These are phyloP conservation scores for Pseudococcus longispinus DNA, from an alignment of 2,888 invertebrate genomes.

Conservation along the genomic window DNA sequence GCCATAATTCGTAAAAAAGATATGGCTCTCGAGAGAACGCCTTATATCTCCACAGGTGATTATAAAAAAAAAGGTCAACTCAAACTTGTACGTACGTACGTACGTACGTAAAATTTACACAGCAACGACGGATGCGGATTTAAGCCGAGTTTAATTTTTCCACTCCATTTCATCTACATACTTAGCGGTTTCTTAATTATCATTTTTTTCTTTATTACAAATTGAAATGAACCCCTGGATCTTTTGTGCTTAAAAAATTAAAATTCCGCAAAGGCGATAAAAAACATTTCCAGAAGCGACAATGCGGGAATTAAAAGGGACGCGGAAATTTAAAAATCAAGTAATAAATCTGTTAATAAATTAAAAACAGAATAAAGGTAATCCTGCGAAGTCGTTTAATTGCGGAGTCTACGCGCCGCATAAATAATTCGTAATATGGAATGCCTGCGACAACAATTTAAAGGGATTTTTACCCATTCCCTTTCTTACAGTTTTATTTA, in stretches of 20 bases:
- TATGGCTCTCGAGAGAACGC: neutral
- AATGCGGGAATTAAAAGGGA: slow-evolving; percentile 33
- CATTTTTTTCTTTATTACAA: slow-evolving; percentile 33
- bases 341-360: slow-evolving; percentile 45
- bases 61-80: neutral
- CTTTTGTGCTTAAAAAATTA: slow-evolving; percentile 23
- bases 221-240: slow-evolving; percentile 22
- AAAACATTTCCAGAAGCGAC: slow-evolving; percentile 20
- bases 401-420: neutral
- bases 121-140: neutral
- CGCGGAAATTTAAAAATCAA: slow-evolving; percentile 35
- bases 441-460: slow-evolving; percentile 35
- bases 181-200: slow-evolving; percentile 43
- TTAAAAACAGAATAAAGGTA: slow-evolving; percentile 45
- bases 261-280: slow-evolving; percentile 22
- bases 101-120: neutral
- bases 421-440: slow-evolving; percentile 45
- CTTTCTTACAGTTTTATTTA: neutral
- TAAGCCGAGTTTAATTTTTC: neutral
- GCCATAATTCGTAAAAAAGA: neutral
- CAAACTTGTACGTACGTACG: too few relatives aligned
- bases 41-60: slow-evolving; percentile 6
- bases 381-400: slow-evolving; percentile 40
- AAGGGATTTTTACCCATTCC: slow-evolving; percentile 1
- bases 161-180: slow-evolving; percentile 11